Evolutionary conservation across 2,113 vertebrate species (phyloP), one percentile per base, ranked within the genome.

Genomic region (Brachionichthys hirsutus): DNA sequence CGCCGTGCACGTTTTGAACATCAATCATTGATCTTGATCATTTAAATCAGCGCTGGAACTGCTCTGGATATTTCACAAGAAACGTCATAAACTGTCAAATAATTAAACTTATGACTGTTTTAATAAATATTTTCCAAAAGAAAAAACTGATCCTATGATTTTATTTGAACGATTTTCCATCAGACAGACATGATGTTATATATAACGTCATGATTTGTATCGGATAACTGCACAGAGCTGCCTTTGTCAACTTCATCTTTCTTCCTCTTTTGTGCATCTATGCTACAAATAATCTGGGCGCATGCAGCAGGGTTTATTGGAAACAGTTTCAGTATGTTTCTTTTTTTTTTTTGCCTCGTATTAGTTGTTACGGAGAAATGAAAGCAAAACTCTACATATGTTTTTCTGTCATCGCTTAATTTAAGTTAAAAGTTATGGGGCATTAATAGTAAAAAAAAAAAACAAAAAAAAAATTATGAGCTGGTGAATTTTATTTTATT

Each of bases 371-470:
- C 52, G 15, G 5, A 40, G 30, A 41, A 45, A 51, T 52, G 40
- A 55, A 54, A 70, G 18, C 57, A 22, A 72, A 55, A 55, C 36
- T 9, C 24, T 30, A 12, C 20, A 61, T 48, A 9, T 47, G 36
- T 53, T 53, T 58, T 60, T 64, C 43, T 67, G 52, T 67, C 58
- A 52, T 60, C 15, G 9, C 46, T 77, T 56, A n/a, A 67, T 74
- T 63, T 18, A 55, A 62, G n/a, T 48, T 7, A 10, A 48, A 65
- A 11, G 19, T 0, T 9, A 40, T 3, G 38, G 14, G 4, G 6
- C 2, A n/a, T 49, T 46, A n/a, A 38, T 8, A 18, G 10, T 38
- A 16, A 18, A 55, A 67, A 35, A 9, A 10, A 55, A 35, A 16
- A 17, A 54, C 64, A 35, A 10, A 9, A 52, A 1, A 5, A 20